Base-by-base conservation (phyloP, 2,888 invertebrate genomes). In the Caradrina clavipalpis region DNA sequence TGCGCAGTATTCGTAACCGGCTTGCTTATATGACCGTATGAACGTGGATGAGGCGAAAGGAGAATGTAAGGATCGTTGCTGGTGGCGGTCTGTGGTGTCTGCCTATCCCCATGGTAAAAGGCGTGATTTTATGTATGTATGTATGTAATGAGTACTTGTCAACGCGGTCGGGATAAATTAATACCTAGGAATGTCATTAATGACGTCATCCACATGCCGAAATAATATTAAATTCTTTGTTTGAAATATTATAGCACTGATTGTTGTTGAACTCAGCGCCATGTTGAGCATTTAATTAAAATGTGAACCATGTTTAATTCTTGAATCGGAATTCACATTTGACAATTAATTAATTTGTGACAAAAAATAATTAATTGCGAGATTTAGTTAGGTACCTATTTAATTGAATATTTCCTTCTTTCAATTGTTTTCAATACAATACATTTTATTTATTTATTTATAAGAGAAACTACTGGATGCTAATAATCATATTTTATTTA, bases 271-370 rank as follows among this genome's bases (percentile, higher is more conserved):
- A 53, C 56, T 39, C 15, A 26, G 17, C 3, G 4, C 19, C 26
- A 45, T 13, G 11, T 51, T 47, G 26, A 56, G 26, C 26, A 26
- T 56, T 71, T 77, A 56, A 73, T 71, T 73, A 71, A 78, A 47
- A 22, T 17, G 31, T 17, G 26, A 53, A n/a, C 47, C 31, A 56
- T 56, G 22, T 60, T 54, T 58, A 51, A 58, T 6, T 59, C 45
- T 42, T n/a, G 7, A 50, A 56, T 35, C 8, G 45, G 39, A 73
- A 61, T 56, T 51, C 42, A 22, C 31, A 35, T 53, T 61, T 50
- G 26, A 51, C 53, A 35, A 49, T 42, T 31, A 49, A 68, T 53
- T 47, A 53, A 71, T 47, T 47, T 21, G 63, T 54, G 1, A 55
- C 31, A 42, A 51, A 73, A 69, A 63, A 49, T 55, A 74, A 74